A percentile compares a stretch with the other conserved stretches of the same genome.
Conservation (phyloP, 2,888 invertebrate genomes). For the Caenorhabditis becei region DNA sequence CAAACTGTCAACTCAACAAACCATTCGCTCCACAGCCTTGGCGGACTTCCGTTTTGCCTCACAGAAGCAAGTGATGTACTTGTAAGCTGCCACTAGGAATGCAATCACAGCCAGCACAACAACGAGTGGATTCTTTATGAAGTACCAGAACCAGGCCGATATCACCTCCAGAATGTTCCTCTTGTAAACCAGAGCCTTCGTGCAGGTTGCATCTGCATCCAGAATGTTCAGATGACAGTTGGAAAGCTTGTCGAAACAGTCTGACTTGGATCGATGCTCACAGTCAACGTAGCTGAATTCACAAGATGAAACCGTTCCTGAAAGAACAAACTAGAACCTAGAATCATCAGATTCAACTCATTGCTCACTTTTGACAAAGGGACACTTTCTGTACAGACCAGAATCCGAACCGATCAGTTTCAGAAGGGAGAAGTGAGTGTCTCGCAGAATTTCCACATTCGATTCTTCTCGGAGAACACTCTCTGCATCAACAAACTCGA, state of each 20-base stretch:
- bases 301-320: background rate
- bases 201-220: background rate
- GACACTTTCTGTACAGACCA: background rate
- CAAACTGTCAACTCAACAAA: too few species aligned
- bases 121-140: background rate
- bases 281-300: background rate
- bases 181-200: background rate
- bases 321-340: background rate
- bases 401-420: background rate
- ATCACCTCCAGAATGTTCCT: background rate
- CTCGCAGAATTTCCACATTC: background rate
- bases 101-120: background rate
- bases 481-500: background rate
- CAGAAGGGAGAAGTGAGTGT: background rate
- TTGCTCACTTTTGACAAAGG: background rate
- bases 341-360: too few species aligned
- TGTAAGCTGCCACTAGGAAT: background rate
- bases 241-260: background rate
- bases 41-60: background rate
- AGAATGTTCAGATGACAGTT: background rate
- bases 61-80: background rate
- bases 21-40: background rate
- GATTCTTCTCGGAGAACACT: background rate
- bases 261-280: background rate
- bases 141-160: background rate